Evolutionary conservation across 2,797 vertebrate species (phyloP).

Genomic region (Enteromius paludinosus): DNA sequence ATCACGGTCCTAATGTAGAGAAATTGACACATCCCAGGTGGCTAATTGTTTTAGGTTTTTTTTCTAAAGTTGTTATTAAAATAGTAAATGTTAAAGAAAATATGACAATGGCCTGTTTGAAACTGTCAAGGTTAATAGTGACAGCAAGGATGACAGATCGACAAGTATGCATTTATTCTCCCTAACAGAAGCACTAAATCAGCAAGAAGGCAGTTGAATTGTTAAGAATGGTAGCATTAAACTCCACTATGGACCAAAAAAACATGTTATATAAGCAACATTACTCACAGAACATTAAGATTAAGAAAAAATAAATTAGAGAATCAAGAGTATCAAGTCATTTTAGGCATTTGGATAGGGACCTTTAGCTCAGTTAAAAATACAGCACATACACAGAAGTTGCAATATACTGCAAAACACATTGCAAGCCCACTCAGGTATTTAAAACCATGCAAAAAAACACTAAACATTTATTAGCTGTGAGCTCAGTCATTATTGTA

Average conservation of each 20-base stretch:
- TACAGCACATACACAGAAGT: not conserved
- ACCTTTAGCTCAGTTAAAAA: not conserved
- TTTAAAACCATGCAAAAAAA: not conserved
- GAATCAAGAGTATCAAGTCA: not conserved
- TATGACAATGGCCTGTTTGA: not conserved
- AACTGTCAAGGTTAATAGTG: not conserved
- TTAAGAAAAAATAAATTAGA: not conserved
- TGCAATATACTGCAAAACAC: not conserved
- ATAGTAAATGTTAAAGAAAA: too few relatives aligned
- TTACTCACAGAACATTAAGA: not conserved
- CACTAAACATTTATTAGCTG: not conserved
- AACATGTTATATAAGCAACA: not conserved
- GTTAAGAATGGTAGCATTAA: not conserved
- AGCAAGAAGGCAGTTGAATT: not conserved
- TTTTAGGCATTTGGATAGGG: not conserved
- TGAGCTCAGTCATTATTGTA: slow-evolving; percentile 9
- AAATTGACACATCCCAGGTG: not conserved
- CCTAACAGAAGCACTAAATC: not conserved
- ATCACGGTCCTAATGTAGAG: not conserved
- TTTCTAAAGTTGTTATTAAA: not conserved
- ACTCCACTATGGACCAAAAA: not conserved
- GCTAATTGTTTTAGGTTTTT: not conserved
- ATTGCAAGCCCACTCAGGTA: not conserved
- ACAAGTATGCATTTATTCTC: not conserved
- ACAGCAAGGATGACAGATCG: not conserved